Evolutionary conservation across 2,113 vertebrate species (phyloP).

Genomic region (Vulpes vulpes): DNA sequence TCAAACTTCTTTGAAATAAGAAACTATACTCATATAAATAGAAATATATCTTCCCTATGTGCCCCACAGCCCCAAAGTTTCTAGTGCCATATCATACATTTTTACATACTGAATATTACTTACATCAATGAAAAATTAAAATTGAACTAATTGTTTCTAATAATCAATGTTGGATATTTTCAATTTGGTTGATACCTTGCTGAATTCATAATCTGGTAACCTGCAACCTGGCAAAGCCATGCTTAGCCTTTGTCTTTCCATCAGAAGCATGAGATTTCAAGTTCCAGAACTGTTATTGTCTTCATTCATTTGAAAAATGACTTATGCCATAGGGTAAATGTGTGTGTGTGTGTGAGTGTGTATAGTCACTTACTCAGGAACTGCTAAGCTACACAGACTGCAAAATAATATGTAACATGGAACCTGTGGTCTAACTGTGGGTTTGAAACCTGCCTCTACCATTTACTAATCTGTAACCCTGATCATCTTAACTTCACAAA

Average conservation of each 20-base stretch:
- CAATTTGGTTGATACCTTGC: background rate
- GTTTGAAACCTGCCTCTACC: background rate
- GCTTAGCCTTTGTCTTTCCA: background rate
- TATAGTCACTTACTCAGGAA: background rate
- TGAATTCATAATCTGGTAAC: background rate
- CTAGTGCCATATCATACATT: background rate
- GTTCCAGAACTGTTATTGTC: background rate
- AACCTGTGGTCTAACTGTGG: background rate
- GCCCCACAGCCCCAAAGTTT: background rate
- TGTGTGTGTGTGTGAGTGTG: rapidly evolving
- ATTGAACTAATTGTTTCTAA: background rate
- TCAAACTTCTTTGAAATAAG: conserved; percentile 11
- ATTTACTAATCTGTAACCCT: background rate
- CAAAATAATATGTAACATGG: background rate
- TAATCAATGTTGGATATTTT: background rate
- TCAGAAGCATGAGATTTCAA: background rate
- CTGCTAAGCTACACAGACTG: background rate
- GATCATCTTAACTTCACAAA: background rate
- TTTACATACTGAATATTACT: background rate
- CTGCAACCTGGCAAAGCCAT: background rate
- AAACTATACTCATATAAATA: background rate
- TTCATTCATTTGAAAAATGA: conserved; percentile 27
- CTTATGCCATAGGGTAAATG: background rate
- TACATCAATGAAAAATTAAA: background rate
- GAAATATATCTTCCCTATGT: background rate